Percentiles rank a stretch among this genome's conserved stretches.
phyloP scores from a whole-genome alignment of 2,113 vertebrate genomes.

The Semicossyphus pulcher region DNA sequence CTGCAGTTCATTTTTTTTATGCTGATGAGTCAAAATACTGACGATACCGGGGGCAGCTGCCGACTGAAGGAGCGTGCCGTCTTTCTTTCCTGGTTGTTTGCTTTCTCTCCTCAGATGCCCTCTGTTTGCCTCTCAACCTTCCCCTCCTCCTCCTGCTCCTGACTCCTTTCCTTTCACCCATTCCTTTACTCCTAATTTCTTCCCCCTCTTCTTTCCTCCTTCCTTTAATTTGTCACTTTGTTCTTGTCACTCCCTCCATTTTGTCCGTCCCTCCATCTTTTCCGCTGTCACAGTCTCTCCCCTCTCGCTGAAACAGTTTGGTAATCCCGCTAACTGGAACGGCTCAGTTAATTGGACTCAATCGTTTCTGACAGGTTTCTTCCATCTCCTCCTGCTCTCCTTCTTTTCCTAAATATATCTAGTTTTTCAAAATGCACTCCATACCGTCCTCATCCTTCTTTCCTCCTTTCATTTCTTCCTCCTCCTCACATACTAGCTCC shows the following conservation, averaged over 20 bases:
- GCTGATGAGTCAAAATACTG: slow-evolving; percentile 64
- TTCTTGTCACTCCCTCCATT: slow-evolving; percentile 12
- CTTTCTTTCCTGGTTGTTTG: slow-evolving; percentile 17
- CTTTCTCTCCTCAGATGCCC: slow-evolving; percentile 46
- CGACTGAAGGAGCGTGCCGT: slow-evolving; percentile 19
- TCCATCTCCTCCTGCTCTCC: slow-evolving; percentile 26
- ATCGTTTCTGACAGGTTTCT: slow-evolving; percentile 59
- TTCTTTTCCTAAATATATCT: slow-evolving; percentile 19
- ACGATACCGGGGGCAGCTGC: slow-evolving; percentile 34
- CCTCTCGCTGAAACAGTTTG: slow-evolving; percentile 33
- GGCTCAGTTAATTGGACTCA: slow-evolving; percentile 61
- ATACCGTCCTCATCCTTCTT: neutral
- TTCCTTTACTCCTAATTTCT: slow-evolving; percentile 22
- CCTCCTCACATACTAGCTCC: neutral
- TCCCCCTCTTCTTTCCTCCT: neutral
- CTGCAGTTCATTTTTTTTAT: slow-evolving; percentile 60
- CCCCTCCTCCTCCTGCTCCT: neutral
- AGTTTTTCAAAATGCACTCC: neutral
- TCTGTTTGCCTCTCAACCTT: slow-evolving; percentile 18
- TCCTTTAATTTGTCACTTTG: slow-evolving; percentile 15
- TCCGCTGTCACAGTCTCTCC: slow-evolving; percentile 14
- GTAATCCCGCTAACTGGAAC: slow-evolving; percentile 70
- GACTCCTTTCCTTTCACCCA: neutral
- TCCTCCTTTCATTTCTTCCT: neutral
- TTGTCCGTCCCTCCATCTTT: slow-evolving; percentile 13